Conservation (phyloP, 23 tunicate genomes). For the Halocynthia roretzi region DNA sequence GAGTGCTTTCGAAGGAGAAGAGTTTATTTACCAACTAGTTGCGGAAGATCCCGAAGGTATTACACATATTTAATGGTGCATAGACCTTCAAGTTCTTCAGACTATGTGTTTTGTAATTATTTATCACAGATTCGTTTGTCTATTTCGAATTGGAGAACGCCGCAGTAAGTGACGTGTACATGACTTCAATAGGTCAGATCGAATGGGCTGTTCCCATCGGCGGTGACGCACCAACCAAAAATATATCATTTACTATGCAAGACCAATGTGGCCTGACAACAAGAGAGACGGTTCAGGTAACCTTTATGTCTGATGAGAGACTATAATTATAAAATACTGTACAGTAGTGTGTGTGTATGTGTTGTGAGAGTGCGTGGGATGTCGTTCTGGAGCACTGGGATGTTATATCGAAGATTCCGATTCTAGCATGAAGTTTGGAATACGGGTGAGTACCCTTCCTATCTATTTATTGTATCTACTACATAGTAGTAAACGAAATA, state of each 20-base stretch:
- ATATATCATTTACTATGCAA: neutral
- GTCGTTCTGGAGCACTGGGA: no score
- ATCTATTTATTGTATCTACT: no score
- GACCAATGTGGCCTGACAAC: constrained; percentile 7
- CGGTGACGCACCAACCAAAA: neutral
- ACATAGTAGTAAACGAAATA: no score
- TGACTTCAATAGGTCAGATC: neutral
- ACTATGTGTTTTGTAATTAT: neutral
- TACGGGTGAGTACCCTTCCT: no score
- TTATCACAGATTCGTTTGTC: neutral
- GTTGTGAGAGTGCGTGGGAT: no score
- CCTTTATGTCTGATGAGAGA: neutral
- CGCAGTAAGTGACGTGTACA: neutral
- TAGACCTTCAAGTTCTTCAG: neutral
- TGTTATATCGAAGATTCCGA: no score
- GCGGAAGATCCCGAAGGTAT: neutral
- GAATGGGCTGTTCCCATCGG: neutral
- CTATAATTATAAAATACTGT: no score
- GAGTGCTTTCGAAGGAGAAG: constrained; percentile 10
- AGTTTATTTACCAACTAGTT: neutral
- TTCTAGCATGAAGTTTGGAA: no score
- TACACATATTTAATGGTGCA: no score
- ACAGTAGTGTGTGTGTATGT: no score
- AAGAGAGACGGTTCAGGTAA: constrained; percentile 6
- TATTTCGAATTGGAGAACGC: neutral